Base-by-base conservation (phyloP, 2,888 invertebrate genomes). In the Slavum lentiscoides region DNA sequence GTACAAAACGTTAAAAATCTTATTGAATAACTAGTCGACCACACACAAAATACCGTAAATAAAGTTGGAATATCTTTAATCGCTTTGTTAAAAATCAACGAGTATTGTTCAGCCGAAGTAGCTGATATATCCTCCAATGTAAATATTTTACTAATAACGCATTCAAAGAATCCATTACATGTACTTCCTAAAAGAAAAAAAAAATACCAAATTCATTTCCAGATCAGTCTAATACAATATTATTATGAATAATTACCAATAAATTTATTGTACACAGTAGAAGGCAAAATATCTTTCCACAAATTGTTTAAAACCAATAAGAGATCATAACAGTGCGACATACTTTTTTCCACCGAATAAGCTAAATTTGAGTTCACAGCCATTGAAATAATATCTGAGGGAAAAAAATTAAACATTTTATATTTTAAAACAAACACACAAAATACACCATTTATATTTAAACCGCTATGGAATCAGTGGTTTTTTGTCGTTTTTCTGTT, bases 41-140 rank as follows among this genome's bases (percentile, higher is more conserved):
- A 64, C 23, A 64, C 23, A 49, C 17, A 53, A 84, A 85, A 85
- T 87, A 92, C 92, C 86, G 90, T 90, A 85, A 95, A 96, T 69
- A 94, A 88, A 70, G 88, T 88, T 0, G 94, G 93, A 1, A 91
- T 91, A 85, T 92, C 91, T 83, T 91, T 90, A 43, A 92, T 88
- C 61, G 96, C 90, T 76, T 92, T 89, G 58, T 89, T 89, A 84
- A 94, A 92, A 76, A 95, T 89, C 70, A 91, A 91, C n/a, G 92
- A 91, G 80, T 97, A 88, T 85, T 94, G 92, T 74, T 91, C 90
- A 4, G 94, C 94, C 85, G 93, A 92, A 84, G 92, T 91, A 61
- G 93, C 92, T 0, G 95, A 92, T 84, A 98, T 95, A 86, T 98
- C 97, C 87, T 95, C 95, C 21, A 92, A 90, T 1, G 89, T 88